Evolutionary conservation across 1,140 invertebrate species (phyloP), one percentile per base, ranked within the genome.

Genomic region (Babylonia areolata): DNA sequence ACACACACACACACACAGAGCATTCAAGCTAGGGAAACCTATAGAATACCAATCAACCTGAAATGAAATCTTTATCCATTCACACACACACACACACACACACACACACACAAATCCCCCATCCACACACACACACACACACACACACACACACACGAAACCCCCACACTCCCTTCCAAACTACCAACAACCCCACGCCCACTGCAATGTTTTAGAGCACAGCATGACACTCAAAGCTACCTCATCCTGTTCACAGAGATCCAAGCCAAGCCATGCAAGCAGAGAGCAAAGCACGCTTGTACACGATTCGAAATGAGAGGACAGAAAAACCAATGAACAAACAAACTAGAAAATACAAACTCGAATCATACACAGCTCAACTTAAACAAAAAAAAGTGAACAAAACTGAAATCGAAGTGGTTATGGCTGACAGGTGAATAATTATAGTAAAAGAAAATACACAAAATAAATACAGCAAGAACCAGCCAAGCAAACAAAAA

Each of bases 251-350:
- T 37, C 77, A 75, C 2, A 46, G 31, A 79, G 28, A 79, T 33
- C 77, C 37, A n/a, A 42, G 77, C 39, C 77, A 79, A 79, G 77
- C 39, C 77, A 79, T 42, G 37, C 39, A 40, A 79, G 40, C 77
- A 40, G 28, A 79, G 42, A 46, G 6, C 73, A 3, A 75, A 75
- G 73, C 33, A 75, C 33, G 73, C 33, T 23, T 5, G 1, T 64
- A 28, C 58, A 3, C 58, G 15, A 64, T 0, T 12, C 46, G 17
- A 51, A 51, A 51, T 51, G 9, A 51, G 9, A 51, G 46, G 17
- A 51, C 9, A 51, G 0, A 51, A 17, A 51, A 17, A 51, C 46
- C 46, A 51, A 9, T 51, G 9, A 51, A 51, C 17, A 51, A 9
- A 51, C 15, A 69, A 69, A 69, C 31, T n/a, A 28, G 9, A 73